Evolutionary conservation across 1,140 invertebrate species (phyloP).

Genomic region (Aphis craccivora): DNA sequence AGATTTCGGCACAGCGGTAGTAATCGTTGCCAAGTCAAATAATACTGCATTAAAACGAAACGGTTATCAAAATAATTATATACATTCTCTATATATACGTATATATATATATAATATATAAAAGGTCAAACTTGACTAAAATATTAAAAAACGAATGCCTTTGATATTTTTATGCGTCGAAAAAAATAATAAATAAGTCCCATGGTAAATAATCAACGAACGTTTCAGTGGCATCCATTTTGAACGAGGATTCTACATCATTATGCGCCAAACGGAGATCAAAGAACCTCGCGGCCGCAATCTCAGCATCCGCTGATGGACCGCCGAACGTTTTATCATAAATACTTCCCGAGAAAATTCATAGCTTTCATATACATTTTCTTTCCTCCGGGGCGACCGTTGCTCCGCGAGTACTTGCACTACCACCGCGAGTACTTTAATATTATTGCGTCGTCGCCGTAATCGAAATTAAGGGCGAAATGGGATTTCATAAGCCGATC

Average conservation of each 20-base stretch:
- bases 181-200: conserved; percentile 8
- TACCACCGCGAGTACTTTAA: no score
- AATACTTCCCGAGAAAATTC: not conserved
- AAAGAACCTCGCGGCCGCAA: not conserved
- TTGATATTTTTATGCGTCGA: not conserved
- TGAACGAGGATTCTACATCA: not conserved
- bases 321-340: not conserved
- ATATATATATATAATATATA: not conserved
- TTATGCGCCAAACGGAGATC: not conserved
- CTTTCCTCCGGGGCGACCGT: not conserved
- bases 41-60: not conserved
- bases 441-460: no score
- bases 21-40: not conserved
- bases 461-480: no score
- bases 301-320: not conserved
- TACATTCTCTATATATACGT: not conserved
- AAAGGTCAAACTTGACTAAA: not conserved
- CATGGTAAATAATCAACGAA: conserved; percentile 13
- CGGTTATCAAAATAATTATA: not conserved
- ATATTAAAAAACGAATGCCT: not conserved
- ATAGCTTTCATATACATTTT: not conserved
- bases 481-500: no score
- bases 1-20: not conserved
- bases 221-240: conserved; percentile 5
- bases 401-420: no score